These are phyloP conservation scores for Hypolimnas misippus DNA, from an alignment of 2,888 invertebrate genomes.

Conservation along the genomic window DNA sequence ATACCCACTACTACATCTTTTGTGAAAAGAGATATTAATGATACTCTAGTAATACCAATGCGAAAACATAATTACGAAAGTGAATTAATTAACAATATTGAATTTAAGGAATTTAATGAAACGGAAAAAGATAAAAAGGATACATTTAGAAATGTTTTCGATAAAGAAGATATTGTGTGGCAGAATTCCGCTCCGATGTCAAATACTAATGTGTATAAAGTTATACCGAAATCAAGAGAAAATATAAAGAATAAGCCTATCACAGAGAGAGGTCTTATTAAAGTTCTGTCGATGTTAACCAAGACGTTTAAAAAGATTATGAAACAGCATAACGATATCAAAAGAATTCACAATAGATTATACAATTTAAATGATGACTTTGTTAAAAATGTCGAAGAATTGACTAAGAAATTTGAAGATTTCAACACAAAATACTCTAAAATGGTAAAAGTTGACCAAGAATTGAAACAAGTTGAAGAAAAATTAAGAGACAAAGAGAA, in stretches of 20 bases:
- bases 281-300: conserved; percentile 69
- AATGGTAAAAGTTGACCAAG: conserved; percentile 58
- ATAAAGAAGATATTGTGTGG: conserved; percentile 60
- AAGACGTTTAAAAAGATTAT: conserved; percentile 74
- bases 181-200: conserved; percentile 53
- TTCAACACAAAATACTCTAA: conserved; percentile 64
- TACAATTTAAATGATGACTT: conserved; percentile 59
- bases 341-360: conserved; percentile 60
- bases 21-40: conserved; percentile 20
- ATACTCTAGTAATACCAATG: conserved; percentile 47
- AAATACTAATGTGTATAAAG: conserved; percentile 56
- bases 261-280: conserved; percentile 67
- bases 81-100: conserved; percentile 53
- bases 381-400: conserved; percentile 50
- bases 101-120: conserved; percentile 39
- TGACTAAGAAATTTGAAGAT: conserved; percentile 60
- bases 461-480: conserved; percentile 50
- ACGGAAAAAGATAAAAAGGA: conserved; percentile 51
- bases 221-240: conserved; percentile 54
- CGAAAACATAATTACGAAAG: conserved; percentile 57
- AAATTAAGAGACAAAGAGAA: conserved; percentile 55
- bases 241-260: conserved; percentile 53
- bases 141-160: conserved; percentile 55
- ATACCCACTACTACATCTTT: not conserved
- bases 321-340: conserved; percentile 70